Percentiles rank a stretch among this genome's conserved stretches.
phyloP scores from a whole-genome alignment of 2,113 vertebrate genomes.

The Ia io region DNA sequence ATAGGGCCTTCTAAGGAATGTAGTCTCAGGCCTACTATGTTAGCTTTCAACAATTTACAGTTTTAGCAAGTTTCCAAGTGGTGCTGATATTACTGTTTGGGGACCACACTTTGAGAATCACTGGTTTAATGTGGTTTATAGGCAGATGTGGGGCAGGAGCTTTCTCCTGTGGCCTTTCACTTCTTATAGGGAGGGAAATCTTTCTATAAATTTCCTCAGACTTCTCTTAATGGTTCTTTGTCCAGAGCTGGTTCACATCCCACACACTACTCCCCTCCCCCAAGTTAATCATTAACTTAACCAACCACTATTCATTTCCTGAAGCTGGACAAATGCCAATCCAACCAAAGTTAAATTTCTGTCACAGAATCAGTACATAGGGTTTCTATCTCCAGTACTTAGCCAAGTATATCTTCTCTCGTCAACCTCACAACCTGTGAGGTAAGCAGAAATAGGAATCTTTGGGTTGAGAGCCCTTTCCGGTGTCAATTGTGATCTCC shows the following conservation, averaged over 20 bases:
- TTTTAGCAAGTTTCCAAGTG: background rate
- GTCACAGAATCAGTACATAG: background rate
- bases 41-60: background rate
- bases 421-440: background rate
- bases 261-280: background rate
- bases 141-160: too few relatives aligned
- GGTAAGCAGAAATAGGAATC: background rate
- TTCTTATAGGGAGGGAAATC: background rate
- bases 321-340: background rate
- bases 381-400: background rate
- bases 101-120: background rate
- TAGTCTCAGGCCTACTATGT: background rate
- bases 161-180: background rate
- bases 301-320: background rate
- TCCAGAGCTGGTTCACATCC: background rate
- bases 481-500: background rate
- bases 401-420: background rate
- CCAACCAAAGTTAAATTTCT: background rate
- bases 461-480: background rate
- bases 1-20: background rate
- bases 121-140: background rate
- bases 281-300: background rate
- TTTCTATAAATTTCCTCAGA: background rate
- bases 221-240: background rate
- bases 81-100: background rate